These are phyloP conservation scores for Nematolebias whitei DNA, from an alignment of 2,113 vertebrate species.

Conservation along the genomic window DNA sequence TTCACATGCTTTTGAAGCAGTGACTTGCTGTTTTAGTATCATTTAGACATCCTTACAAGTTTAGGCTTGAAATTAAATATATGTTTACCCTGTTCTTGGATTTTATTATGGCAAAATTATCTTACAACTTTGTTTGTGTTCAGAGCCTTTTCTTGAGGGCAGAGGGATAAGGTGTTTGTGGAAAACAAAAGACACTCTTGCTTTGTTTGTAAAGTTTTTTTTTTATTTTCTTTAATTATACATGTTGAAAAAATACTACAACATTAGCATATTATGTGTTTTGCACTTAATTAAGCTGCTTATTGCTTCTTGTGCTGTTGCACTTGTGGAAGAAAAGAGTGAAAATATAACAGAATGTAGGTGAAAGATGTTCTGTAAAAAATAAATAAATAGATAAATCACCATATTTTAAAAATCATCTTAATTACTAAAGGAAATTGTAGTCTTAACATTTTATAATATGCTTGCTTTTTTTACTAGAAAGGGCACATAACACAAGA, in stretches of 20 bases:
- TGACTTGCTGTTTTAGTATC: background rate
- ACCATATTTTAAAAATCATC: too few relatives aligned
- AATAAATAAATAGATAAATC: constrained; percentile 40
- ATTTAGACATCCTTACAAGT: background rate
- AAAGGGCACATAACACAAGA: constrained; percentile 34
- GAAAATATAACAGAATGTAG: constrained; percentile 40
- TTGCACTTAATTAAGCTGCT: constrained; percentile 33
- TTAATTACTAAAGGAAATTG: too few relatives aligned
- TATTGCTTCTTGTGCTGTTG: constrained; percentile 40
- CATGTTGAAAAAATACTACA: background rate
- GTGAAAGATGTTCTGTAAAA: constrained; percentile 29
- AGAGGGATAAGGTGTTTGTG: background rate
- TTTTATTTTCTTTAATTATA: background rate
- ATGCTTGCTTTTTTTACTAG: constrained; percentile 25
- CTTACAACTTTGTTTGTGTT: background rate
- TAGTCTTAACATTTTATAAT: constrained; percentile 19
- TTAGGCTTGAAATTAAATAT: background rate
- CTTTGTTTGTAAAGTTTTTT: background rate
- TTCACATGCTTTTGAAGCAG: too few relatives aligned
- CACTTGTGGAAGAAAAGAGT: constrained; percentile 17
- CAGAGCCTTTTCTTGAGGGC: background rate
- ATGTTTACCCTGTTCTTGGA: background rate
- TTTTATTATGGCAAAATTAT: background rate
- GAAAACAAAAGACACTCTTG: constrained; percentile 9
- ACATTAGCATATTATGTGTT: constrained; percentile 14